These are phyloP conservation scores for Amblyornis subalaris DNA, from an alignment of 2,113 vertebrate species.

Conservation along the genomic window DNA sequence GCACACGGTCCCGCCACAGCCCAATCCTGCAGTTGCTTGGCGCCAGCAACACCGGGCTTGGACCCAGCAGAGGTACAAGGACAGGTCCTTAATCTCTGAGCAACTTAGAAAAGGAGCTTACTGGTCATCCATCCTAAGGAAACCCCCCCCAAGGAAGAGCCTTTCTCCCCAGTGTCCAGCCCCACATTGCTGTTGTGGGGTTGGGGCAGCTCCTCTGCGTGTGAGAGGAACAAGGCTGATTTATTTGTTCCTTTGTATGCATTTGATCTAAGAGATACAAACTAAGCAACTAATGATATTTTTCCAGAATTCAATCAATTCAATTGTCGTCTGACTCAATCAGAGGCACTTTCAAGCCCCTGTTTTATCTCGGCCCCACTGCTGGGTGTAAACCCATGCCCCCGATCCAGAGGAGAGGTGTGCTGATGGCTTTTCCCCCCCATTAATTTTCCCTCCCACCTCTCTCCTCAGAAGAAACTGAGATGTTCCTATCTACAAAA, in stretches of 20 bases:
- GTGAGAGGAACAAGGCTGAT: not conserved
- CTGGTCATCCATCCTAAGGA: not conserved
- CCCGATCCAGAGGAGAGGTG: not conserved
- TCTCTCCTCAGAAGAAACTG: not conserved
- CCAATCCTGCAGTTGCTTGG: not conserved
- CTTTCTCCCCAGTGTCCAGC: not conserved
- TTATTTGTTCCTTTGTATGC: slow-evolving; percentile 28
- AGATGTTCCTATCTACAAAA: not conserved
- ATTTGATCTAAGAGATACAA: slow-evolving; percentile 49
- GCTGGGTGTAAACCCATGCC: not conserved
- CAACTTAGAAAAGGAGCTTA: not conserved
- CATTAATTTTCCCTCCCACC: not conserved
- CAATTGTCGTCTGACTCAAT: slow-evolving; percentile 19
- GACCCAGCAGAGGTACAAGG: not conserved
- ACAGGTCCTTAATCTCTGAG: not conserved
- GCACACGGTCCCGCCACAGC: accelerated
- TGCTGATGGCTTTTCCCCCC: not conserved
- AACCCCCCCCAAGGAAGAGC: not conserved
- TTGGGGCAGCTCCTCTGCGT: not conserved
- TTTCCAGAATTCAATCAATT: slow-evolving; percentile 51
- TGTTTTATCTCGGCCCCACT: not conserved
- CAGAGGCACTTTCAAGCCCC: slow-evolving; percentile 37
- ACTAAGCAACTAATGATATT: slow-evolving; percentile 2
- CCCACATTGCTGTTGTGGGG: accelerated
- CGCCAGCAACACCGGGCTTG: not conserved